These are phyloP conservation scores for Perodicticus potto DNA, from an alignment of 2,797 vertebrate genomes.

Conservation along the genomic window DNA sequence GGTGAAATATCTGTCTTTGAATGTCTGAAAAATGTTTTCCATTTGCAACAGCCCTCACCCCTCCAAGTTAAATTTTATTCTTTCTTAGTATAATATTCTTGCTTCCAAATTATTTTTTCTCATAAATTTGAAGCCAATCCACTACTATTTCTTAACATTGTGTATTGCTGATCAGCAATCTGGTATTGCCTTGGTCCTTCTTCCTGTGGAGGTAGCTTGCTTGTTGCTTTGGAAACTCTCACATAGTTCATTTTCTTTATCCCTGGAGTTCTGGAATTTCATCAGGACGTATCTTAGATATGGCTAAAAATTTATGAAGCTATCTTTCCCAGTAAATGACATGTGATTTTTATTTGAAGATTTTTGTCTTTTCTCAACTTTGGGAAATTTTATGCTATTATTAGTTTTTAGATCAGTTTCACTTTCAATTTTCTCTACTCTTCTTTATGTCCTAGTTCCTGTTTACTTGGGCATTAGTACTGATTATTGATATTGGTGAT, in stretches of 20 bases:
- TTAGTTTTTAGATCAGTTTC: conserved; percentile 20
- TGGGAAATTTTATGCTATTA: conserved; percentile 23
- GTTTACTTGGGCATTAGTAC: conserved; percentile 3
- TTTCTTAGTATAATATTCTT: conserved; percentile 41
- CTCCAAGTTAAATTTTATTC: conserved; percentile 14
- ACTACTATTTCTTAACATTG: conserved; percentile 40
- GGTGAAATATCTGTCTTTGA: conserved; percentile 52
- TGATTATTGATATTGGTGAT: not conserved
- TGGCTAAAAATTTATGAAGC: not conserved
- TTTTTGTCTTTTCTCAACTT: conserved; percentile 53
- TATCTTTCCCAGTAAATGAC: not conserved
- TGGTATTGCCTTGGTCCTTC: conserved; percentile 11
- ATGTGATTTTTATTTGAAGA: conserved; percentile 44
- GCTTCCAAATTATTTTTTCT: conserved; percentile 57
- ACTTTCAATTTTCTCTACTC: conserved; percentile 47
- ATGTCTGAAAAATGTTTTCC: conserved; percentile 46
- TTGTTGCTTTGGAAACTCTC: conserved; percentile 45
- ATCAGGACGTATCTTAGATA: not conserved
- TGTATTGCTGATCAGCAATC: conserved; percentile 26
- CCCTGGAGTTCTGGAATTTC: conserved; percentile 21
- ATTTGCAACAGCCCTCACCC: not conserved
- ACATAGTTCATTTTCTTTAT: conserved; percentile 18
- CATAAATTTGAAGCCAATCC: conserved; percentile 22
- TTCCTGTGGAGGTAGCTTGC: not conserved
- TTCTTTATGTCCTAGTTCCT: conserved; percentile 48